Evolutionary conservation across 2,888 invertebrate genomes (phyloP).

Genomic region (Schrankia costaestrigalis): DNA sequence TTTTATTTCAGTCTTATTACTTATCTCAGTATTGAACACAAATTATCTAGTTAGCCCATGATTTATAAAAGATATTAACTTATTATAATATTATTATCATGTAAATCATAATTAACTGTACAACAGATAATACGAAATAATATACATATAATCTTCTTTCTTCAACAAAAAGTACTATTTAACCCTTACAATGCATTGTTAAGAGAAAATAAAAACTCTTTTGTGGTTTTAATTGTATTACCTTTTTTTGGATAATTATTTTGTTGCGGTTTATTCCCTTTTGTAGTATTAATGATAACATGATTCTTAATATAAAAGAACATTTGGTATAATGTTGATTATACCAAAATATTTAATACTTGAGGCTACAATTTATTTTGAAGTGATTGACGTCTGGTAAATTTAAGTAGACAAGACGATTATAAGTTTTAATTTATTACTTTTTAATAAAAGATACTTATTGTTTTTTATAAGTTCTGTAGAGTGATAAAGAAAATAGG

Average conservation of each 20-base stretch:
- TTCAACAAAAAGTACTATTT: constrained; percentile 37
- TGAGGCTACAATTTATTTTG: constrained; percentile 24
- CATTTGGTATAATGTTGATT: constrained; percentile 34
- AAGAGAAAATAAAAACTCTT: constrained; percentile 38
- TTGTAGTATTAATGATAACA: constrained; percentile 45
- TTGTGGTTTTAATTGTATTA: constrained; percentile 63
- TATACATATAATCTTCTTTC: not conserved
- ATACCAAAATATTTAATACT: constrained; percentile 12
- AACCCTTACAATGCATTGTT: constrained; percentile 32
- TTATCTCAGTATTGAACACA: too few species aligned
- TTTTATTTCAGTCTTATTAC: too few species aligned
- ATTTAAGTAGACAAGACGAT: too few species aligned
- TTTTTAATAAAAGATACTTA: constrained; percentile 1
- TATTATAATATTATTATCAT: too few species aligned
- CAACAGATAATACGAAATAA: constrained; percentile 7
- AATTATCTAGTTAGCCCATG: too few species aligned
- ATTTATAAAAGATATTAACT: too few species aligned
- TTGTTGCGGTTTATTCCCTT: constrained; percentile 25
- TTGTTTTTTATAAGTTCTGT: too few species aligned
- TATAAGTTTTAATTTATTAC: too few species aligned
- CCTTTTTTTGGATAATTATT: constrained; percentile 23
- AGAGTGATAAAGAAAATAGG: too few species aligned
- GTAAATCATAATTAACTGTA: too few species aligned
- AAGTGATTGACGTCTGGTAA: constrained; percentile 24
- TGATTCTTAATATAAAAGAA: constrained; percentile 40